phyloP scores from a whole-genome alignment of 2,113 vertebrate species.

The Chaetodon trifascialis region DNA sequence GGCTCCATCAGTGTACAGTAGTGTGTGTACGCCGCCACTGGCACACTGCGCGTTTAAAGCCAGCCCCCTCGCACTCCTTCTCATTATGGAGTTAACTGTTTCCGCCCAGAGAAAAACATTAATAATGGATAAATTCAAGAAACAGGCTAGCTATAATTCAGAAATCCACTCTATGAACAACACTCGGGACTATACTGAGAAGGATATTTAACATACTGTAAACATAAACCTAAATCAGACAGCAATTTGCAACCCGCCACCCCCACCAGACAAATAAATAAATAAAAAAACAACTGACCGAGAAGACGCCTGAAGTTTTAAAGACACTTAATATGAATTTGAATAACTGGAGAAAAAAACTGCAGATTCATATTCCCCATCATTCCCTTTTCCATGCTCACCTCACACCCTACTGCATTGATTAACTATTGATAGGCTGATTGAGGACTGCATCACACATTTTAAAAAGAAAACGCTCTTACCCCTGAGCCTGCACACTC shows the following conservation, averaged over 20 bases:
- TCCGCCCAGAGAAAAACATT: conserved; percentile 63
- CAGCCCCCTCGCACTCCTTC: conserved; percentile 80
- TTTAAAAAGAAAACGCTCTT: conserved; percentile 32
- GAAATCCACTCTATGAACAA: background rate
- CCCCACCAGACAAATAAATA: background rate
- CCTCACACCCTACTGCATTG: background rate
- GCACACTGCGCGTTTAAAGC: conserved; percentile 78
- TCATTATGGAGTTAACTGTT: conserved; percentile 82
- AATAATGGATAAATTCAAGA: conserved; percentile 9
- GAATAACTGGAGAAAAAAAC: background rate
- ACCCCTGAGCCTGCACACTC: conserved; percentile 46
- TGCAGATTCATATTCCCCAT: background rate
- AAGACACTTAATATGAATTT: background rate
- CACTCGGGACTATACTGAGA: background rate
- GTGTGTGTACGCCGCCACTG: conserved; percentile 50
- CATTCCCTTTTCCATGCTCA: background rate
- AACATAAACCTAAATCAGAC: background rate
- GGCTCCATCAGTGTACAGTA: conserved; percentile 79
- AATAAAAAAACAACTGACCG: background rate
- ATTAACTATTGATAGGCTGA: background rate
- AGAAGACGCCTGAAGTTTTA: background rate
- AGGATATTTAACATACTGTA: background rate
- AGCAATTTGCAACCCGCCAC: background rate
- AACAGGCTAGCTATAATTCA: background rate
- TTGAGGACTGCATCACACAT: background rate